A percentile compares a stretch with the other conserved stretches of the same genome.
phyloP scores from a whole-genome alignment of 2,888 invertebrate genomes.

The Macroteleia sp. region DNA sequence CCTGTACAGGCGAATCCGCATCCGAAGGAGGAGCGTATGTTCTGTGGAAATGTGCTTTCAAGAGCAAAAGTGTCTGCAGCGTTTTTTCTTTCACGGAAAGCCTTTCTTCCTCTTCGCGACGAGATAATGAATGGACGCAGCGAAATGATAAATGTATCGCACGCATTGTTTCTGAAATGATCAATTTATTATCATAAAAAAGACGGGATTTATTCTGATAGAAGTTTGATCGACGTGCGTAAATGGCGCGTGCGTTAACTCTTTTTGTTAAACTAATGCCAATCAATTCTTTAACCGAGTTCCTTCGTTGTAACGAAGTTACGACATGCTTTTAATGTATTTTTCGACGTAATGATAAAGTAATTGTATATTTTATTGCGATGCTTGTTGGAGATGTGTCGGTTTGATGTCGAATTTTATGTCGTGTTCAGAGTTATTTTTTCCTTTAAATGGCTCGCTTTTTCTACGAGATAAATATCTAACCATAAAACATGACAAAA shows the following conservation, averaged over 20 bases:
- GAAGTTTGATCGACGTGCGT: constrained; percentile 24
- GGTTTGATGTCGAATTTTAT: not conserved
- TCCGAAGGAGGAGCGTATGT: no score
- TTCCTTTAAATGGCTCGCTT: no score
- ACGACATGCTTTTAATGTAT: not conserved
- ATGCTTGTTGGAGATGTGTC: not conserved
- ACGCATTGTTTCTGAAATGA: constrained; percentile 28
- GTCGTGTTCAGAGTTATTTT: not conserved
- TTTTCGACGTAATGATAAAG: not conserved
- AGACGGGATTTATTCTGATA: constrained; percentile 34
- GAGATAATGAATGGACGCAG: constrained; percentile 17
- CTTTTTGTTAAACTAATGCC: constrained; percentile 16
- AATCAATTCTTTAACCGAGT: constrained; percentile 19
- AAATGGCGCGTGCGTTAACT: constrained; percentile 19
- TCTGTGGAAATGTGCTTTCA: no score
- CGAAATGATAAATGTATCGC: constrained; percentile 36
- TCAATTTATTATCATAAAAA: constrained; percentile 45
- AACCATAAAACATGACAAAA: no score
- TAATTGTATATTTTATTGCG: constrained; percentile 3
- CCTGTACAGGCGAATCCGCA: no score
- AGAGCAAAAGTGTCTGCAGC: no score
- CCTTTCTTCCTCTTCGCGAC: not conserved
- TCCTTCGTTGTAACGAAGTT: constrained; percentile 12
- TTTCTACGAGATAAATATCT: no score
- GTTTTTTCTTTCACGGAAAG: no score